phyloP scores from a whole-genome alignment of 2,797 vertebrate species.

The Characodon lateralis region DNA sequence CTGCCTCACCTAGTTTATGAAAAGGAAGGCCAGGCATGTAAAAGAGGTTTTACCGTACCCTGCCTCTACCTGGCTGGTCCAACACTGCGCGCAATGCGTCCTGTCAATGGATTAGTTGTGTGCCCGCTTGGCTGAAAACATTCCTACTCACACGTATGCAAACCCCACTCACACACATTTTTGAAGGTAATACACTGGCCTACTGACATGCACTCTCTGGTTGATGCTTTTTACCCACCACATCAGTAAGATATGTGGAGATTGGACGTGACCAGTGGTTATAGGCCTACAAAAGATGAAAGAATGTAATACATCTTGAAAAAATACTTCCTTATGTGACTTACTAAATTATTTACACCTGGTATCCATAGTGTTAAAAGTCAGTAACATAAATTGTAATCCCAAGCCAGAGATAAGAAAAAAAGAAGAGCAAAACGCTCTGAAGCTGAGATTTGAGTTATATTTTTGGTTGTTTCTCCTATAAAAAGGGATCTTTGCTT shows the following conservation, averaged over 20 bases:
- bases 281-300: background rate
- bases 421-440: background rate
- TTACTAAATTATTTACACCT: background rate
- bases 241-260: background rate
- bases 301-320: background rate
- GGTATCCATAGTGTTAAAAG: background rate
- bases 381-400: background rate
- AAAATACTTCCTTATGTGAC: background rate
- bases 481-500: slow-evolving; percentile 93
- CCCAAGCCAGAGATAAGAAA: background rate
- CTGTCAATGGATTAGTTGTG: slow-evolving; percentile 73
- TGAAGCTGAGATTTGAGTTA: slow-evolving; percentile 2
- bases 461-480: slow-evolving; percentile 33
- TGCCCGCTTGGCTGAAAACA: slow-evolving; percentile 39
- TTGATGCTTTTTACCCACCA: background rate
- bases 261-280: background rate
- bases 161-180: slow-evolving; percentile 3
- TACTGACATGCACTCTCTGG: background rate
- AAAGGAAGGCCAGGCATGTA: slow-evolving; percentile 9
- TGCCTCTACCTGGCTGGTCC: slow-evolving; percentile 44
- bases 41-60: slow-evolving; percentile 25
- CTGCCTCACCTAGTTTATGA: slow-evolving; percentile 7
- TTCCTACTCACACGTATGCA: slow-evolving; percentile 38
- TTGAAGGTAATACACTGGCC: background rate
- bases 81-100: slow-evolving; percentile 69